Evolutionary conservation across 2,113 vertebrate genomes (phyloP).

Genomic region (Ctenodactylus gundi): DNA sequence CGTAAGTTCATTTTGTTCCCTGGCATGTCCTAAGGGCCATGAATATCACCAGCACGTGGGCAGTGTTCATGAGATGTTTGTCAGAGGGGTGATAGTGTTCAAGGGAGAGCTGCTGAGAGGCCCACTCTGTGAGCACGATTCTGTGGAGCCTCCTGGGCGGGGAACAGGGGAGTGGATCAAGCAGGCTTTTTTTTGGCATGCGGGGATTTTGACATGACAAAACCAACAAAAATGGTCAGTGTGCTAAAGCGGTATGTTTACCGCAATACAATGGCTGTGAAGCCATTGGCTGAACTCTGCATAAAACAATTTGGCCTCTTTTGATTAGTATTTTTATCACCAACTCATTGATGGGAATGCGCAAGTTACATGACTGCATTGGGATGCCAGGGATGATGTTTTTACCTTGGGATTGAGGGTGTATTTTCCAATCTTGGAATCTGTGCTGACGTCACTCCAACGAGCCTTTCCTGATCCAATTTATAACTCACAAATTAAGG

Average conservation of each 20-base stretch:
- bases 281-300: not conserved
- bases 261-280: not conserved
- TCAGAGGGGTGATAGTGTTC: not conserved
- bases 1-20: not conserved
- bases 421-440: not conserved
- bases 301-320: not conserved
- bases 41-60: not conserved
- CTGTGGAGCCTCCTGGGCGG: not conserved
- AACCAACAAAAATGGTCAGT: not conserved
- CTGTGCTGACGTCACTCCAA: not conserved
- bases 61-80: not conserved
- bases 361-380: not conserved
- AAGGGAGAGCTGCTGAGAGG: not conserved
- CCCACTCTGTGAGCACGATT: not conserved
- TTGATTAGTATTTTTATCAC: not conserved
- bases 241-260: not conserved
- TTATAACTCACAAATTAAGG: not conserved
- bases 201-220: not conserved
- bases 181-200: not conserved
- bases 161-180: not conserved
- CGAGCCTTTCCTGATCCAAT: not conserved
- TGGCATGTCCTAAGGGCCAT: not conserved
- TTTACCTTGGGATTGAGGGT: not conserved
- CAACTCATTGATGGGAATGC: not conserved
- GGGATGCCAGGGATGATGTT: not conserved